phyloP scores from a whole-genome alignment of 2,797 vertebrate species.

The Phyllotis vaccarum region DNA sequence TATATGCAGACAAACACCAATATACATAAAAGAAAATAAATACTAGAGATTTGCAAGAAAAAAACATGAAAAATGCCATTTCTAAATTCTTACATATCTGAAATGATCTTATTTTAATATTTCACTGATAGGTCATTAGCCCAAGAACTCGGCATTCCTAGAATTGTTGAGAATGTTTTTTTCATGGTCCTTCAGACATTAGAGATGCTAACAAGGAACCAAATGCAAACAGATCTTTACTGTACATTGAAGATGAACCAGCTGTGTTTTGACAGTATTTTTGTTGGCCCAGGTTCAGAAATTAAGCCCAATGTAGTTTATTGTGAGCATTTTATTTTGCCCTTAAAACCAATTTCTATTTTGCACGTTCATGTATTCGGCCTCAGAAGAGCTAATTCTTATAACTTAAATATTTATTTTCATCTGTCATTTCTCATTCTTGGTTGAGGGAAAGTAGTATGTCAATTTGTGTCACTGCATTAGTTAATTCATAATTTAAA shows the following conservation, averaged over 20 bases:
- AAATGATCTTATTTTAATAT: not conserved
- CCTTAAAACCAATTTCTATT: not conserved
- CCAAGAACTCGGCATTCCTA: not conserved
- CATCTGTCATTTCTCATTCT: not conserved
- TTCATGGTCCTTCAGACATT: not conserved
- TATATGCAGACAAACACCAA: not conserved
- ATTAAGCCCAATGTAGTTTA: not conserved
- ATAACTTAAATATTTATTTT: not conserved
- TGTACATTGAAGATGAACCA: not conserved
- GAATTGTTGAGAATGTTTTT: not conserved
- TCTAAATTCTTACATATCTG: not conserved
- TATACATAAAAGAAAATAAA: not conserved
- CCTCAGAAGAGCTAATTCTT: not conserved
- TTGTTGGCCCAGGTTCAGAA: not conserved
- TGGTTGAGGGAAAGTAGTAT: not conserved
- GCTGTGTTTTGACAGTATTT: not conserved
- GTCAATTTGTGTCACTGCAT: not conserved
- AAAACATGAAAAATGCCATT: not conserved
- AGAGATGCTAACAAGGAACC: not conserved
- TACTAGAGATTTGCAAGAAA: not conserved
- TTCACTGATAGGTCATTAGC: not conserved
- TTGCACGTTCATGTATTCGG: not conserved
- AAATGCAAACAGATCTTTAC: not conserved
- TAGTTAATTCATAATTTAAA: not conserved
- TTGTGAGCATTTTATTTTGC: not conserved